Evolutionary conservation across 2,797 vertebrate genomes (phyloP).

Genomic region (Vipera latastei): DNA sequence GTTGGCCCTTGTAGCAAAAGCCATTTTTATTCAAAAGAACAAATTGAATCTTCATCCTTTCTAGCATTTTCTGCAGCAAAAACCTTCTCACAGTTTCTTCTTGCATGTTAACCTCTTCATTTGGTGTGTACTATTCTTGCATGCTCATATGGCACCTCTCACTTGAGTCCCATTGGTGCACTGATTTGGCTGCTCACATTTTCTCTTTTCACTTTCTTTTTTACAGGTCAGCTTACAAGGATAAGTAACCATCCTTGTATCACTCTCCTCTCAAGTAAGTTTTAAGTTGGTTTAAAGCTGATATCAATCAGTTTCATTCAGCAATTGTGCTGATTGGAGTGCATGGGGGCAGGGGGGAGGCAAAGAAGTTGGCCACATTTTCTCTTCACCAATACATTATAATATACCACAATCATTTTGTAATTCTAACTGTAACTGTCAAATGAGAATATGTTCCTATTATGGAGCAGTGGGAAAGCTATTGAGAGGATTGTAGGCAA

Average conservation of each 20-base stretch:
- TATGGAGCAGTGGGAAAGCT: neutral
- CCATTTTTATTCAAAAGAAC: constrained; percentile 18
- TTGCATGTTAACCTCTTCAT: constrained; percentile 20
- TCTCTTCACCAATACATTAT: neutral
- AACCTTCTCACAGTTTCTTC: neutral
- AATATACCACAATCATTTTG: neutral
- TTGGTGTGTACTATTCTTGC: constrained; percentile 30
- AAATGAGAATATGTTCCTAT: neutral
- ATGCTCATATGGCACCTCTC: constrained; percentile 25
- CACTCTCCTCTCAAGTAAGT: constrained; percentile 84
- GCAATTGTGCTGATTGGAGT: neutral
- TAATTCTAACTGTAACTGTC: neutral
- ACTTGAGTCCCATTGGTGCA: constrained; percentile 72
- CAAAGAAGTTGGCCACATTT: neutral
- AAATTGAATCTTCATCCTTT: constrained; percentile 39
- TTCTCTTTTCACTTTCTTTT: constrained; percentile 71
- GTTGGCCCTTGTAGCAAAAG: constrained; percentile 46
- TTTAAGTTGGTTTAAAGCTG: constrained; percentile 52
- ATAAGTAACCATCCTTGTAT: constrained; percentile 79
- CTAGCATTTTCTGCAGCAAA: neutral
- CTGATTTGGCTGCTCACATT: constrained; percentile 71
- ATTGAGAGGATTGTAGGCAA: neutral
- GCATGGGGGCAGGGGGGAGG: neutral
- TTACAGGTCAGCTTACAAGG: constrained; percentile 93
- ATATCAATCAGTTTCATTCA: neutral